Base-by-base conservation (phyloP, 2,797 vertebrate genomes). In the Coranthus polyacanthus region DNA sequence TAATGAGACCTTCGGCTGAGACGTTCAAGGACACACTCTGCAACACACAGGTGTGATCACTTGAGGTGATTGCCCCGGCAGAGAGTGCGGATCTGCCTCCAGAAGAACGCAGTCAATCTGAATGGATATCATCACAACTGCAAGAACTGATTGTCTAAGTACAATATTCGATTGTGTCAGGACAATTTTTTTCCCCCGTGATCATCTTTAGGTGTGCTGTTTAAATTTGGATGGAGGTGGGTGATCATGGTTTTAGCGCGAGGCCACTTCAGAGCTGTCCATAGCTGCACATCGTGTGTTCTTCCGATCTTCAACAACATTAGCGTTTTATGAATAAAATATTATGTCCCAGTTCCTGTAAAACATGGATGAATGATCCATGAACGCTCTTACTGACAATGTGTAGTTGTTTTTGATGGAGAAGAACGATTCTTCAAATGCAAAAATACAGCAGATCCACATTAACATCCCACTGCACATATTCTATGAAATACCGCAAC, bases 11-110 rank as follows among this genome's bases (percentile, higher is more conserved):
- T 13, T 45, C 37, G 59, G 41, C 32, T 17, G 55, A 46, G 12
- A 16, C 20, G 36, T 20, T 10, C n/a, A 52, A 32, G 24, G 3
- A 36, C 18, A 3, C 21, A 29, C 20, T 1, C 52, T 26, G 21
- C 24, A 21, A 21, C 16, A 52, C 37, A 13, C 56, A 46, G 46
- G 24, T 80, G 81, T 32, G 49, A 70, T 56, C 60, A 64, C 49
- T 72, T 55, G 21, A 18, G 49, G 20, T 65, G 62, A 73, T 61
- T 55, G 59, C 1, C n/a, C 20, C 5, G 18, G 61, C 47, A 53
- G 22, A 57, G 1, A 39, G 20, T 5, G 6, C 20, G 39, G 13
- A 37, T 24, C 46, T 45, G 26, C 60, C 15, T 7, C 24, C 64
- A 26, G 12, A 26, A 58, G 15, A 16, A 44, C 45, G 20, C 10